These are phyloP conservation scores for Pygocentrus nattereri DNA, from an alignment of 2,797 vertebrate genomes.

Conservation along the genomic window DNA sequence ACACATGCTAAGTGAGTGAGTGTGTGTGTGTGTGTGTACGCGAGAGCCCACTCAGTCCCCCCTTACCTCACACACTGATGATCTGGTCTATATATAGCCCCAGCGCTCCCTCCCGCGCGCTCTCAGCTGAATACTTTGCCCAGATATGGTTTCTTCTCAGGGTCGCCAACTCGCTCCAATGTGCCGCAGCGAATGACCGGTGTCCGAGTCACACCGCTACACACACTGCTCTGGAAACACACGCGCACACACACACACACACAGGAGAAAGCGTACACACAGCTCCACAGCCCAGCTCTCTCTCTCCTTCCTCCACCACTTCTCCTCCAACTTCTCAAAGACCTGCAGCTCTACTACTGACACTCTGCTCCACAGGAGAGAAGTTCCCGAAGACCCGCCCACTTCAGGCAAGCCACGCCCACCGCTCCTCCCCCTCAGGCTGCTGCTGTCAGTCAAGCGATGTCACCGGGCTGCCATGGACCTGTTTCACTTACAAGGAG, in stretches of 20 bases:
- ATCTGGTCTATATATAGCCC: constrained; percentile 86
- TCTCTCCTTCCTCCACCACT: background rate
- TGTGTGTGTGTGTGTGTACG: constrained; percentile 9
- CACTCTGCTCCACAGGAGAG: background rate
- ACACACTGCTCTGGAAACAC: background rate
- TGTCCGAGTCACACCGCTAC: background rate
- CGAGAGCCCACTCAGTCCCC: constrained; percentile 40
- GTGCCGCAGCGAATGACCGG: constrained; percentile 48
- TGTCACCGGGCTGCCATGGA: constrained; percentile 57
- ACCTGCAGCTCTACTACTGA: background rate
- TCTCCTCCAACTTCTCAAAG: constrained; percentile 16
- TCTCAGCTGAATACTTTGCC: constrained; percentile 91
- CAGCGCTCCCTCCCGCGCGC: constrained; percentile 73
- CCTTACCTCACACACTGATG: constrained; percentile 77
- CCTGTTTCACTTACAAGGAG: background rate
- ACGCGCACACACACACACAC: constrained; percentile 20
- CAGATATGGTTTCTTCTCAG: constrained; percentile 88
- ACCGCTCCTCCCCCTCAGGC: constrained; percentile 14
- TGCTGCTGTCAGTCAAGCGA: constrained; percentile 72
- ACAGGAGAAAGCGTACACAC: constrained; percentile 52
- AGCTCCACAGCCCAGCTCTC: background rate
- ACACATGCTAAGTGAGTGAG: background rate
- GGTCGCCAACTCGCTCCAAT: constrained; percentile 67
- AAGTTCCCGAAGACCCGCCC: background rate
- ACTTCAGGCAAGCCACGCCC: background rate